Evolutionary conservation across 1,140 invertebrate species (phyloP).

Genomic region (Hylaeus anthracinus): DNA sequence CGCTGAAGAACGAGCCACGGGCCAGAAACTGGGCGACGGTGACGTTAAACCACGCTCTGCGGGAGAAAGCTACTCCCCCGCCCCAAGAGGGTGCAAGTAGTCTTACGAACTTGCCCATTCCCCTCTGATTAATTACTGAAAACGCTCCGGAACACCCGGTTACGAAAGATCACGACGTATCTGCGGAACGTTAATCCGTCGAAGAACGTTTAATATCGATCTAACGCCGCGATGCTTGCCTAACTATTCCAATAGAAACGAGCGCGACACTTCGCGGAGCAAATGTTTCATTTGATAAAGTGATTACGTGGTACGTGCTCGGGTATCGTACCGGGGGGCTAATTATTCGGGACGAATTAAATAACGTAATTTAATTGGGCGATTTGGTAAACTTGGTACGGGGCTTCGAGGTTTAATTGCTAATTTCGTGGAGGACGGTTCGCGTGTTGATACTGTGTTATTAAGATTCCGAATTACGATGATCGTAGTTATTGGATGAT

Average conservation of each 20-base stretch:
- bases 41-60: conserved; percentile 25
- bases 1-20: conserved; percentile 55
- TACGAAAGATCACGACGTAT: conserved; percentile 1
- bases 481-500: no score
- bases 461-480: no score
- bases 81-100: conserved; percentile 32
- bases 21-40: conserved; percentile 27
- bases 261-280: neutral
- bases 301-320: neutral
- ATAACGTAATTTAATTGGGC: no score
- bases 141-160: conserved; percentile 16
- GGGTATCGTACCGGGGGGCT: neutral
- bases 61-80: conserved; percentile 46
- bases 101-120: conserved; percentile 45
- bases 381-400: no score
- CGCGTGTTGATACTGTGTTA: no score
- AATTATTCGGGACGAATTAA: neutral
- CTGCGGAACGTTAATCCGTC: neutral
- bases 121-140: conserved; percentile 49
- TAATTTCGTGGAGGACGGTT: no score
- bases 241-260: neutral
- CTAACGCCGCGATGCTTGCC: neutral
- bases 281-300: neutral
- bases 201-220: neutral
- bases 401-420: no score